Evolutionary conservation across 2,888 invertebrate genomes (phyloP).

Genomic region (Caenorhabditis sp.): DNA sequence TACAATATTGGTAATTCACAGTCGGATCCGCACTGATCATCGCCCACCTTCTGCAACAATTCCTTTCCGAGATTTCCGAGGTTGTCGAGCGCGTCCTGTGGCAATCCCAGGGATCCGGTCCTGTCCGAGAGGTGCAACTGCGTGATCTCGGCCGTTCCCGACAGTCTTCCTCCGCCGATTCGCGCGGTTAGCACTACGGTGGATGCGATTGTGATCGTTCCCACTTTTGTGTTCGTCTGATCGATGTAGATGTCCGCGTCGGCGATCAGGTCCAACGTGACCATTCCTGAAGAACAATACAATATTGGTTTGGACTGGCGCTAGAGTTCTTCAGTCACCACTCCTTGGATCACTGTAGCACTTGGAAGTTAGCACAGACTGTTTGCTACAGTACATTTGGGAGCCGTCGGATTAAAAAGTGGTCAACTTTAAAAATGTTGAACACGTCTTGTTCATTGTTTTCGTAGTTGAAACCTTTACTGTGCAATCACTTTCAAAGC

Average conservation of each 20-base stretch:
- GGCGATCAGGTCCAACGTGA: slow-evolving; percentile 69
- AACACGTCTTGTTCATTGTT: too few relatives aligned
- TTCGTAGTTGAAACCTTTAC: too few relatives aligned
- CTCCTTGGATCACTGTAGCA: too few relatives aligned
- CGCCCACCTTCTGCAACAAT: slow-evolving; percentile 68
- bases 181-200: slow-evolving; percentile 66
- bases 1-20: slow-evolving; percentile 6
- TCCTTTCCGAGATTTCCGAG: slow-evolving; percentile 78
- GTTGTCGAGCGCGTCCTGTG: slow-evolving; percentile 77
- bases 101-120: slow-evolving; percentile 68
- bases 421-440: too few relatives aligned
- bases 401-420: too few relatives aligned
- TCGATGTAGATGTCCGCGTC: slow-evolving; percentile 76
- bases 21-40: not conserved
- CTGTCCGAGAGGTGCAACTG: slow-evolving; percentile 65
- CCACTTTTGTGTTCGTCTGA: slow-evolving; percentile 68
- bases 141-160: slow-evolving; percentile 70
- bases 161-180: slow-evolving; percentile 61
- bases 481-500: too few relatives aligned
- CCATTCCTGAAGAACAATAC: slow-evolving; percentile 66
- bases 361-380: too few relatives aligned
- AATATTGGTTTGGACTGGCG: too few relatives aligned
- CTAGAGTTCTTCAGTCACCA: too few relatives aligned
- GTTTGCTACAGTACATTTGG: too few relatives aligned
- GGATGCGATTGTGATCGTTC: slow-evolving; percentile 73